A percentile compares a stretch with the other conserved stretches of the same genome.
Conservation (phyloP, 2,797 vertebrate species). For the Distichodus sexfasciatus region DNA sequence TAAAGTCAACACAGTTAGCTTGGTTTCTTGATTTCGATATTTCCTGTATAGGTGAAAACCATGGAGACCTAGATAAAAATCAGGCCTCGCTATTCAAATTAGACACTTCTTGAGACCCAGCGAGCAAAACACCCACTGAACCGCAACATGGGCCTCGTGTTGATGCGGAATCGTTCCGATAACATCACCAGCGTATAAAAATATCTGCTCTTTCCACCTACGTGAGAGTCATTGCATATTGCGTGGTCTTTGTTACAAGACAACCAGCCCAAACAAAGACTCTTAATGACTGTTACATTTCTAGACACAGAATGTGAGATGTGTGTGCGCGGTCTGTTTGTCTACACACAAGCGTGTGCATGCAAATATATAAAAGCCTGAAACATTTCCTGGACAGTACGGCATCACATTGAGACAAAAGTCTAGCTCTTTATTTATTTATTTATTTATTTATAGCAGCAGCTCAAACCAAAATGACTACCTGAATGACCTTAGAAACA, state of each 20-base stretch:
- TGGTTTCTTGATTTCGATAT: slow-evolving; percentile 1
- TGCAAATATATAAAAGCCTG: neutral
- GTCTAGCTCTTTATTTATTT: too few relatives aligned
- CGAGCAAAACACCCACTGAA: slow-evolving; percentile 57
- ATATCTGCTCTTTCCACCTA: slow-evolving; percentile 58
- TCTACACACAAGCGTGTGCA: neutral
- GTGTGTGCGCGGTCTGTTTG: neutral
- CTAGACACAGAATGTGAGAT: neutral
- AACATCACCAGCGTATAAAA: slow-evolving; percentile 51
- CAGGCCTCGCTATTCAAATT: slow-evolving; percentile 47
- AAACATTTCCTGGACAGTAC: neutral
- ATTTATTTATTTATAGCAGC: neutral
- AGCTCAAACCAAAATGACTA: neutral
- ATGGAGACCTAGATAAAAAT: slow-evolving; percentile 41
- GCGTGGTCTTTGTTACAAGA: slow-evolving; percentile 50
- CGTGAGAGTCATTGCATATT: slow-evolving; percentile 35
- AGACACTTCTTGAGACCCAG: slow-evolving; percentile 51
- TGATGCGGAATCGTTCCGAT: slow-evolving; percentile 65
- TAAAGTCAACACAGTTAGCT: neutral
- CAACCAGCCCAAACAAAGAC: slow-evolving; percentile 62
- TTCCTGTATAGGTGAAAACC: slow-evolving; percentile 36
- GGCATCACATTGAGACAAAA: neutral
- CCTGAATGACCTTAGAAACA: too few relatives aligned
- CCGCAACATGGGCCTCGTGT: slow-evolving; percentile 54
- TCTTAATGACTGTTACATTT: slow-evolving; percentile 53